These are phyloP conservation scores for Eriocheir sinensis DNA, from an alignment of 1,140 invertebrate genomes.

Conservation along the genomic window DNA sequence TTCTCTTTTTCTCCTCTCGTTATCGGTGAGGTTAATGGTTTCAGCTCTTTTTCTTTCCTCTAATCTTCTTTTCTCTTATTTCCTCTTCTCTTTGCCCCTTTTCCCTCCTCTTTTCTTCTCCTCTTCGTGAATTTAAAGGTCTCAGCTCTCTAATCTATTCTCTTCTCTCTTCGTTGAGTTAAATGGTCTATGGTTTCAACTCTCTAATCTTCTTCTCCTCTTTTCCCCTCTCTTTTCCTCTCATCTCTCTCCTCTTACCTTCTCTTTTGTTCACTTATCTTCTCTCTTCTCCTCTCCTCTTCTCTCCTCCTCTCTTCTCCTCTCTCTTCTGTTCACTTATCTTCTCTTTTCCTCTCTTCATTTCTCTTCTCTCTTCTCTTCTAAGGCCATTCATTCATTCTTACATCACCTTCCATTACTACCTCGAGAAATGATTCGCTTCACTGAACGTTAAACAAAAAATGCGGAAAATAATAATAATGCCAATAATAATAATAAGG, in stretches of 20 bases:
- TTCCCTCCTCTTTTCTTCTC: not conserved
- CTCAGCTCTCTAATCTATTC: not conserved
- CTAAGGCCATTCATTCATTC: not conserved
- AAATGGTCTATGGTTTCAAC: too few species aligned
- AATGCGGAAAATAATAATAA: too few species aligned
- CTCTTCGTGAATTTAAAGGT: not conserved
- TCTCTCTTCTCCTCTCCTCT: not conserved
- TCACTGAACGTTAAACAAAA: too few species aligned
- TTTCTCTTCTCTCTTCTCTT: not conserved
- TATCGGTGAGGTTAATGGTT: too few species aligned
- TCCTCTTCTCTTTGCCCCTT: not conserved
- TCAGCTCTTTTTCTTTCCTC: too few species aligned
- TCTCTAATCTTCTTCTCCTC: not conserved
- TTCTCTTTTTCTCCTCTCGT: too few species aligned
- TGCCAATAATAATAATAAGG: too few species aligned
- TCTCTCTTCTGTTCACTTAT: slow-evolving; percentile 6
- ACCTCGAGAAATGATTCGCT: too few species aligned
- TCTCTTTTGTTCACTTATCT: not conserved
- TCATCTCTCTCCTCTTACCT: not conserved
- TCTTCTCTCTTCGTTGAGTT: too few species aligned
- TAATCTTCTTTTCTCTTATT: too few species aligned
- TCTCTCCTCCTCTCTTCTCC: not conserved
- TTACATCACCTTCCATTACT: not conserved
- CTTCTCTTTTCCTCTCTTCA: not conserved
- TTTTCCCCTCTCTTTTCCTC: not conserved